Base-by-base conservation (phyloP, 2,113 vertebrate genomes). In the Thunnus thynnus region DNA sequence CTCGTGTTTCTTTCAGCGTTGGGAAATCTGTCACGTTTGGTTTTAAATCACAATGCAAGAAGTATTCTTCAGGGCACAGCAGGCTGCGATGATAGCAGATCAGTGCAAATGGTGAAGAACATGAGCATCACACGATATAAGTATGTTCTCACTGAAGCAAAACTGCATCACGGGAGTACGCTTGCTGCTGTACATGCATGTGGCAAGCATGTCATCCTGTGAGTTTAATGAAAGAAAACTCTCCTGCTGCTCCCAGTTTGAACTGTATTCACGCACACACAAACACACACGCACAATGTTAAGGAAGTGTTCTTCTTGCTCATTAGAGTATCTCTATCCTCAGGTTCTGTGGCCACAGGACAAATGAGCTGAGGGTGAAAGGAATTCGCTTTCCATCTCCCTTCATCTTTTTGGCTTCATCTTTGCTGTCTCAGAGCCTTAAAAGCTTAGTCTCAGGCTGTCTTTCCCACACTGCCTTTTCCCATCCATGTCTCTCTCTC, bases 251-350 rank as follows among this genome's bases (percentile, higher is more conserved):
- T 72, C 6, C 2, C 4, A 2, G 44, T 58, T 25, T 68, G 58
- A 60, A 80, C 68, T 74, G 22, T 22, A 55, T 51, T 58, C 52
- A 7, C 60, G 18, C 30, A 12, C 20, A 55, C 72, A 52, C 77
- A 72, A 48, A 32, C 36, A 47, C 22, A 36, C 56, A 57, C 44
- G 61, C 54, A 57, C 48, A 66, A 25, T 69, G 46, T 63, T 22
- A 72, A 64, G 72, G 60, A 76, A 58, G 57, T 3, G 18, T 68
- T 72, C 41, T 51, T 74, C 20, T 17, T 65, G 70, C 85, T 90
- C 87, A 86, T 90, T 85, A 86, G 18, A 76, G 62, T 71, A 77
- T 85, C 64, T 69, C 54, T 52, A 44, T 85, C 65, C 86, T 65
- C 51, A 62, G 60, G 85, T 75, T 81, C 27, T 55, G 44, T 32